phyloP scores from a whole-genome alignment of 2,888 invertebrate species.

The Nomada hirtipes region DNA sequence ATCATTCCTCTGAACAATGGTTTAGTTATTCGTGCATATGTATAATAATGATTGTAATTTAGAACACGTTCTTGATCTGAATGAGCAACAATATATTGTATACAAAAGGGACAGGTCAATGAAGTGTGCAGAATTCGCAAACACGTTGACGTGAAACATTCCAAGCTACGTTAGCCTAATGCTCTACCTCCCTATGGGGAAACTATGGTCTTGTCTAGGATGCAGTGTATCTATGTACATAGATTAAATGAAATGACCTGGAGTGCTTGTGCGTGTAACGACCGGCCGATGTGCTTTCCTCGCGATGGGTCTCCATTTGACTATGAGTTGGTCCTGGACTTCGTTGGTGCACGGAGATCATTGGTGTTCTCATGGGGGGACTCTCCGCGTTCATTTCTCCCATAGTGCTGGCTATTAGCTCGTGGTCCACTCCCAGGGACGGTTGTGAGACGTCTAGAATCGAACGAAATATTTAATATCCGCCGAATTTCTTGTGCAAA shows the following conservation, averaged over 20 bases:
- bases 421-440: constrained; percentile 89
- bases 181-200: constrained; percentile 48
- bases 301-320: constrained; percentile 89
- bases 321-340: constrained; percentile 75
- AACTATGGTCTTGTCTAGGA: constrained; percentile 48
- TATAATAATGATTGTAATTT: too few species aligned
- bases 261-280: constrained; percentile 79
- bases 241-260: constrained; percentile 71
- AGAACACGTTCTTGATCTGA: too few species aligned
- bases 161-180: constrained; percentile 53
- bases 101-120: not conserved
- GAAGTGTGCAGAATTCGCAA: constrained; percentile 38
- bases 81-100: not conserved
- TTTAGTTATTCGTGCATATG: too few species aligned
- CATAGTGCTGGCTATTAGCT: constrained; percentile 80
- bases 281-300: constrained; percentile 86
- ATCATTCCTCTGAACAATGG: too few species aligned
- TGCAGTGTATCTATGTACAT: constrained; percentile 31
- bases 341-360: constrained; percentile 77
- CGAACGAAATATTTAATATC: not conserved
- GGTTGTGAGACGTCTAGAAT: constrained; percentile 90
- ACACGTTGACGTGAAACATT: constrained; percentile 49
- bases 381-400: constrained; percentile 79
- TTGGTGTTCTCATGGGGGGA: constrained; percentile 76
- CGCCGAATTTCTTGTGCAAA: not conserved